Percentiles rank a stretch among this genome's conserved stretches.
Conservation (phyloP, 2,113 vertebrate genomes). For the Dunckerocampus dactyliophorus region DNA sequence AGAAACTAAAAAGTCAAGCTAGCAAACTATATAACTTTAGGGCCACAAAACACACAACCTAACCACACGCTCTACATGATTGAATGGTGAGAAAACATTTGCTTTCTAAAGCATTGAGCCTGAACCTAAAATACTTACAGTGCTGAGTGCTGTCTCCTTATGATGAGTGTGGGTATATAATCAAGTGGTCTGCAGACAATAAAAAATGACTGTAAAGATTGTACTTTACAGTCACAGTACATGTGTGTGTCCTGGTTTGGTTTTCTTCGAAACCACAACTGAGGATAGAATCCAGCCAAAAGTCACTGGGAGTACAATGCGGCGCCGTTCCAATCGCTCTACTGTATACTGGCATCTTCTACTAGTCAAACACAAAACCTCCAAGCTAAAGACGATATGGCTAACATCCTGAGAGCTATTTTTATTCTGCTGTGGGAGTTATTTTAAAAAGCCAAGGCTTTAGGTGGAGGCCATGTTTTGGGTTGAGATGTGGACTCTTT, state of each 20-base stretch:
- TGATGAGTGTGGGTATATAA: constrained; percentile 25
- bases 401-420: neutral
- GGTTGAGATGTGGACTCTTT: neutral
- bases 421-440: neutral
- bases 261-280: constrained; percentile 3
- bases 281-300: neutral
- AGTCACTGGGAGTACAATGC: constrained; percentile 5
- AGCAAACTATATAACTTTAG: neutral
- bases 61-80: neutral
- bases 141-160: constrained; percentile 19
- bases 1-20: neutral
- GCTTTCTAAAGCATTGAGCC: neutral
- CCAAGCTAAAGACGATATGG: neutral
- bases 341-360: neutral
- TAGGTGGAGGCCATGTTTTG: neutral
- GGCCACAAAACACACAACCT: neutral
- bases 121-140: neutral
- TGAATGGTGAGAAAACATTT: neutral
- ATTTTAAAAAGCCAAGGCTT: neutral
- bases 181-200: constrained; percentile 21
- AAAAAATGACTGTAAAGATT: neutral
- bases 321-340: neutral
- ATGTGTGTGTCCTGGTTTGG: neutral
- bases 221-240: constrained; percentile 9
- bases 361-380: neutral